Evolutionary conservation across 2,797 vertebrate species (phyloP).

Genomic region (Poecilia wingei): DNA sequence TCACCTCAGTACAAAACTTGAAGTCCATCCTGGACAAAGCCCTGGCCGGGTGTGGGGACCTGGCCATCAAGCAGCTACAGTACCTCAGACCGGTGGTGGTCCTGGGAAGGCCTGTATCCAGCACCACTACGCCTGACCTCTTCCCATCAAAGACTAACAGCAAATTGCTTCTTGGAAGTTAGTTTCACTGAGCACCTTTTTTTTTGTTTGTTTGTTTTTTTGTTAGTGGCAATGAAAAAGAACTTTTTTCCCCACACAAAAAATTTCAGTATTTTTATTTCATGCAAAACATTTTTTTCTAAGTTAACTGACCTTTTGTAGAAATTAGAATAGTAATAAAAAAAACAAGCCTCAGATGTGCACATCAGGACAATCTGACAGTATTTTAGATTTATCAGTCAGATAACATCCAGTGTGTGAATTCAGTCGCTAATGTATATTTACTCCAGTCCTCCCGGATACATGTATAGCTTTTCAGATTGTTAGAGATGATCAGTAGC

Average conservation of each 20-base stretch:
- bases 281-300: conserved; percentile 48
- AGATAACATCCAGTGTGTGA: conserved; percentile 35
- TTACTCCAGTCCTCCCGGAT: conserved; percentile 50
- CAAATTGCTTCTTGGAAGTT: conserved; percentile 91
- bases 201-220: conserved; percentile 18
- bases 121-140: conserved; percentile 87
- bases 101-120: conserved; percentile 92
- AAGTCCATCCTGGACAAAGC: conserved; percentile 96
- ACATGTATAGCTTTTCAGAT: conserved; percentile 73
- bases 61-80: conserved; percentile 98
- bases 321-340: conserved; percentile 44
- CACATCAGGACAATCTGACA: conserved; percentile 32
- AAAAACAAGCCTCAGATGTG: conserved; percentile 38
- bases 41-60: conserved; percentile 93
- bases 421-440: conserved; percentile 58
- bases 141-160: conserved; percentile 90
- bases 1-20: conserved; percentile 90
- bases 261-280: conserved; percentile 61
- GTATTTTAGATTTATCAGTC: conserved; percentile 33
- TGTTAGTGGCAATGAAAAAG: background rate
- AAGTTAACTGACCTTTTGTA: conserved; percentile 55
- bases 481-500: conserved; percentile 68
- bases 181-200: conserved; percentile 62
- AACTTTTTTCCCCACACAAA: too few relatives aligned
- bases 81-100: conserved; percentile 98